Conservation (phyloP, 2,797 vertebrate genomes). For the Tenualosa ilisha region DNA sequence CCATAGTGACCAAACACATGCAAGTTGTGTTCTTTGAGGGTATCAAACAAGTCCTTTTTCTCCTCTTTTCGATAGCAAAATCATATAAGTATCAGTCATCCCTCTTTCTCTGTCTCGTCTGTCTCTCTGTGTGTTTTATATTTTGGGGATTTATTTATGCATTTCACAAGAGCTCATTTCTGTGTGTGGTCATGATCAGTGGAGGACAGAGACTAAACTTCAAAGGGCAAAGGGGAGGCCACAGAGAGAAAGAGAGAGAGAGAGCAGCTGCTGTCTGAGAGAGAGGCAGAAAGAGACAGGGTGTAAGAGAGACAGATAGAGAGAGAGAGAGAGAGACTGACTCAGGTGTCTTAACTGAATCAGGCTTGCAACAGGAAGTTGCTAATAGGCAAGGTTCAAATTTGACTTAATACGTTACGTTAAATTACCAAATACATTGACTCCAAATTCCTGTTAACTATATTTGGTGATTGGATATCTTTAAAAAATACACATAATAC, state of each 20-base stretch:
- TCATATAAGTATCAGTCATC: constrained; percentile 72
- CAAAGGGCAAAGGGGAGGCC: constrained; percentile 60
- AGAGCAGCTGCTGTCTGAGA: constrained; percentile 60
- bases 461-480: not conserved
- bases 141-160: constrained; percentile 44
- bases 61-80: constrained; percentile 69
- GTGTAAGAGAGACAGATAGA: constrained; percentile 91
- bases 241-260: constrained; percentile 91
- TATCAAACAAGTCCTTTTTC: constrained; percentile 75
- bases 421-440: not conserved
- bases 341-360: constrained; percentile 75
- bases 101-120: constrained; percentile 54
- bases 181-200: constrained; percentile 71
- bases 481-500: not conserved
- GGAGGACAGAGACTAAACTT: constrained; percentile 46
- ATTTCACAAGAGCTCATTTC: constrained; percentile 64
- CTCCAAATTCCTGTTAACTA: not conserved
- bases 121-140: constrained; percentile 29
- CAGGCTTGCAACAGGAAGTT: constrained; percentile 56
- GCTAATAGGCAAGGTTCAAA: not conserved
- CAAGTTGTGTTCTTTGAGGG: constrained; percentile 76
- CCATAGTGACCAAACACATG: constrained; percentile 74
- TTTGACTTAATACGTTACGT: not conserved
- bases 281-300: constrained; percentile 81
- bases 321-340: constrained; percentile 79